Evolutionary conservation across 2,888 invertebrate genomes (phyloP).

Genomic region (Mylabris sibirica): DNA sequence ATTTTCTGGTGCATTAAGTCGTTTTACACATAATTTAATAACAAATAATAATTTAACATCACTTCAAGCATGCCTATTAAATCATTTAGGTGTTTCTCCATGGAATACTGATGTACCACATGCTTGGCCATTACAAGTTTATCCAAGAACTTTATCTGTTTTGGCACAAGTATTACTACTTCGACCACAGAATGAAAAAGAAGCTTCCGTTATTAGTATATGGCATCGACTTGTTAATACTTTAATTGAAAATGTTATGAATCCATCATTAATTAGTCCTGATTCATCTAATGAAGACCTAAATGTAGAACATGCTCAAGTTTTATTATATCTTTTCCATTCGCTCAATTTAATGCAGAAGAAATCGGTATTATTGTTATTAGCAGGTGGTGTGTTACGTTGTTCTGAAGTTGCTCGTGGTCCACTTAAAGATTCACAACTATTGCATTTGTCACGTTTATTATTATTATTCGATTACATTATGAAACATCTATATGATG

Average conservation of each 20-base stretch:
- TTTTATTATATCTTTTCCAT: conserved; percentile 92
- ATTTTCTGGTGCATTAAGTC: conserved; percentile 80
- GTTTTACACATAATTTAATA: conserved; percentile 81
- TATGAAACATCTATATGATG: conserved; percentile 94
- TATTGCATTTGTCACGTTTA: conserved; percentile 83
- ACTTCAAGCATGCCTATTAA: conserved; percentile 75
- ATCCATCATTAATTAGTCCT: conserved; percentile 65
- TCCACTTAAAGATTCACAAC: conserved; percentile 71
- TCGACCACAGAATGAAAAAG: conserved; percentile 84
- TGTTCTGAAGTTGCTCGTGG: conserved; percentile 71
- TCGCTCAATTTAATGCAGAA: conserved; percentile 96
- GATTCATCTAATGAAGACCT: conserved; percentile 85
- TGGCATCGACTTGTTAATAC: conserved; percentile 92
- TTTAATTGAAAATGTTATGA: conserved; percentile 83
- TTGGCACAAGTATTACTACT: conserved; percentile 85
- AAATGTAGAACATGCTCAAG: conserved; percentile 95
- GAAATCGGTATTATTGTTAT: conserved; percentile 87
- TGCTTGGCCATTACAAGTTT: conserved; percentile 81
- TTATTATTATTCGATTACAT: conserved; percentile 91
- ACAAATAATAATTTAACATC: conserved; percentile 74
- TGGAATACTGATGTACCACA: conserved; percentile 70
- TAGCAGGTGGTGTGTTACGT: conserved; percentile 77
- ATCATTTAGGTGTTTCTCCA: conserved; percentile 78
- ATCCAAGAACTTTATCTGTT: conserved; percentile 79
- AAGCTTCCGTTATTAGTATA: conserved; percentile 87